Evolutionary conservation across 2,888 invertebrate species (phyloP).

Genomic region (Prionchulus punctatus): DNA sequence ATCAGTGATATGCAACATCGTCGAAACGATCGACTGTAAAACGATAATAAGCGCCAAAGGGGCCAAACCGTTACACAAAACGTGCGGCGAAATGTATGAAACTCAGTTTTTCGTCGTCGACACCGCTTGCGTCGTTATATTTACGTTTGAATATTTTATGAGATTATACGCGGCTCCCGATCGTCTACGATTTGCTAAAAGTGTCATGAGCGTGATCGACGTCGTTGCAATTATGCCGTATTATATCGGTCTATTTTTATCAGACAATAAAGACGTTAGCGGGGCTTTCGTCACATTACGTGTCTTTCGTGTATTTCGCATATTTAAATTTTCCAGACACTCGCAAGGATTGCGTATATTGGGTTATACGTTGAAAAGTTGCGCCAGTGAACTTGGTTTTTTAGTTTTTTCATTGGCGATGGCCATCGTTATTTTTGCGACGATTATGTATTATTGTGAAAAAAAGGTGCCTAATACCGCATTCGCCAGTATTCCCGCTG

Average conservation of each 20-base stretch:
- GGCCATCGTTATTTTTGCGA: constrained; percentile 99
- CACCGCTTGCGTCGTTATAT: constrained; percentile 99
- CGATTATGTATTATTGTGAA: constrained; percentile 99
- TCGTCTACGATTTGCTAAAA: constrained; percentile 87
- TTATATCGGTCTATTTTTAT: constrained; percentile 64
- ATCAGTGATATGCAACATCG: constrained; percentile 96
- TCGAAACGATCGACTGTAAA: constrained; percentile 89
- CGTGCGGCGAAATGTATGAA: constrained; percentile 94
- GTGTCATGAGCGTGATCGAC: constrained; percentile 98
- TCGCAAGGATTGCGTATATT: constrained; percentile 95
- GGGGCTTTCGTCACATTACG: constrained; percentile 96
- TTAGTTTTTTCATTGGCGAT: constrained; percentile 96
- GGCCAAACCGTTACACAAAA: constrained; percentile 27
- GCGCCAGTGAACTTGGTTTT: constrained; percentile 96
- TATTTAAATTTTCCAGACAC: constrained; percentile 99
- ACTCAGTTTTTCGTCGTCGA: constrained; percentile 67
- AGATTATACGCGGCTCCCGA: constrained; percentile 90
- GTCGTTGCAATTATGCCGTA: constrained; percentile 98
- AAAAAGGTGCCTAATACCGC: constrained; percentile 90
- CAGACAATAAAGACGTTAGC: constrained; percentile 44
- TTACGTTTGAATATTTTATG: constrained; percentile 90
- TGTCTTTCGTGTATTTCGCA: constrained; percentile 97
- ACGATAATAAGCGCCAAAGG: constrained; percentile 32
- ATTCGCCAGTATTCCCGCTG: constrained; percentile 97
- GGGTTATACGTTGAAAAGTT: constrained; percentile 96